Base-by-base conservation (phyloP, 1,140 invertebrate genomes). In the Cotesia vestalis region DNA sequence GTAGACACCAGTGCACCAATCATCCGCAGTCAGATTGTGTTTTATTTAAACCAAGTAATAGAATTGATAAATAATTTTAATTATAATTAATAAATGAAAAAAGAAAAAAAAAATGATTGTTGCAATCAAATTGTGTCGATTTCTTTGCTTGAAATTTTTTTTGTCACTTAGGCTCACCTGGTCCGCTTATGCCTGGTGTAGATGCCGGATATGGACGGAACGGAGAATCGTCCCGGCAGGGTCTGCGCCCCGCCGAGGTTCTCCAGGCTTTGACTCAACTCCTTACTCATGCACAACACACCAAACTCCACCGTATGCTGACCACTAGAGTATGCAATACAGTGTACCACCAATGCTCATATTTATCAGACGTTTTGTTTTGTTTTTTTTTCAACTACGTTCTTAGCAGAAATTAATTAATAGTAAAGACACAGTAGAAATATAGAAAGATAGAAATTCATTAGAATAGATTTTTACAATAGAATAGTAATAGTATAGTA, bases 131-230 rank as follows among this genome's bases (percentile, higher is more conserved):
- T 59, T 51, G 55, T 69, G 27, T 52, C 20, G 27, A 60, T 20
- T 57, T 67, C 17, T 55, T 79, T 71, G 76, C 75, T 79, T 73
- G 64, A 62, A 61, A 77, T 35, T 61, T 63, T 36, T 64, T 73
- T 69, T 69, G 14, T 71, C 59, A 53, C 76, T 78, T 77, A 77
- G 76, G 79, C 87, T 89, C 87, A 89, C 89, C 88, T 89, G 84
- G 87, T 89, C 76, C 89, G 84, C 79, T 89, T 89, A 77, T 89
- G 88, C 79, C 88, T 87, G 79, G 86, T 88, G 87, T 89, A 86
- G 84, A 89, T 88, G 80, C 87, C 87, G 80, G 87, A 88, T 82
- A 88, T 87, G 81, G 86, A 87, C 57, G 86, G 84, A 76, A 87
- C 85, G 67, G 86, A 87, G 77, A 88, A 87, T 77, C 88, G 87